Evolutionary conservation across 2,888 invertebrate genomes (phyloP).

Genomic region (Scaptomyza caliginosa): DNA sequence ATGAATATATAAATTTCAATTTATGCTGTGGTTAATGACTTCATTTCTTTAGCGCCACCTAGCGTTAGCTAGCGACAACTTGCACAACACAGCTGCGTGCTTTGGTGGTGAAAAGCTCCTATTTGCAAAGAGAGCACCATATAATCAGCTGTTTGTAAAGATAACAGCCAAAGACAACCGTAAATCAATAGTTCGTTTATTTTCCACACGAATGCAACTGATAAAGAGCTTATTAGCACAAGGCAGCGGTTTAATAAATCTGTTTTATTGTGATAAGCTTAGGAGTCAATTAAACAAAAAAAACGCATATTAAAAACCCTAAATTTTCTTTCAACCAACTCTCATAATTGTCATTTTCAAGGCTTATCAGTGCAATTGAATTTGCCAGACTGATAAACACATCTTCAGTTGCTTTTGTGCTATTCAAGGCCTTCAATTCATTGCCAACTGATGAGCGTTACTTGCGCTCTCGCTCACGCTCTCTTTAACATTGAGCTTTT

Average conservation of each 20-base stretch:
- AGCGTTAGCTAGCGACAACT: conserved; percentile 12
- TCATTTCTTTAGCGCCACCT: conserved; percentile 53
- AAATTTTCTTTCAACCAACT: background rate
- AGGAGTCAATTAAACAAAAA: background rate
- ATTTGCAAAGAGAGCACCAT: conserved; percentile 23
- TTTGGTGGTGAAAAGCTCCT: conserved; percentile 65
- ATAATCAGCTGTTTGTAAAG: conserved; percentile 42
- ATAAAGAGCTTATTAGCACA: conserved; percentile 2
- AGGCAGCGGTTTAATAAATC: background rate
- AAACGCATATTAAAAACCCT: background rate
- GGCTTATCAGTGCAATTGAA: conserved; percentile 27
- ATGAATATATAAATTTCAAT: background rate
- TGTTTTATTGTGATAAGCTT: background rate
- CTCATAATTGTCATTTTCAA: too few species aligned
- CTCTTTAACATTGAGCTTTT: conserved; percentile 50
- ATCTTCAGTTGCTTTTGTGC: background rate
- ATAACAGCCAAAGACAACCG: conserved; percentile 31
- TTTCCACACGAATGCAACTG: conserved; percentile 32
- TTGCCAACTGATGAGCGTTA: conserved; percentile 17
- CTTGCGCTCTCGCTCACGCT: background rate
- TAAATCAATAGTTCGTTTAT: conserved; percentile 50
- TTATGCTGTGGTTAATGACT: background rate
- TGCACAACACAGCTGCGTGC: conserved; percentile 12
- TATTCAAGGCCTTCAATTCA: conserved; percentile 35
- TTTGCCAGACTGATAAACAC: conserved; percentile 11